phyloP scores from a whole-genome alignment of 1,140 invertebrate genomes.

The Zaprionus gabonicus region DNA sequence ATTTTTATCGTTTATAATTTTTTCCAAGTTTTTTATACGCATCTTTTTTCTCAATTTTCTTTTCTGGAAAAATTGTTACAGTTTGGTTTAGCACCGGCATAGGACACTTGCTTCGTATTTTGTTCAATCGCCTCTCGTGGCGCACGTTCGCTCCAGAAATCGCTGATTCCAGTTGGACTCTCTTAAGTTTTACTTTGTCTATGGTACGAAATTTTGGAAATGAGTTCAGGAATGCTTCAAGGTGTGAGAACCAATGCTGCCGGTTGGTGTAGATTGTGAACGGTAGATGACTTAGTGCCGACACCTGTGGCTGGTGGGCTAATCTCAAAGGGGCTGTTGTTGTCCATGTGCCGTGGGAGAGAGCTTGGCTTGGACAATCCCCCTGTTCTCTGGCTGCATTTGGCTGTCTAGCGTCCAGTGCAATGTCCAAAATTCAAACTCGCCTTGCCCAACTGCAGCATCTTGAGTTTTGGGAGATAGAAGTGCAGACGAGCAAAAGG shows the following conservation, averaged over 20 bases:
- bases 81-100: slow-evolving; percentile 81
- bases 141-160: slow-evolving; percentile 24
- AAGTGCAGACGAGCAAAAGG: neutral
- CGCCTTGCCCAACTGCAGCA: neutral
- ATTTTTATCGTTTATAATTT: slow-evolving; percentile 50
- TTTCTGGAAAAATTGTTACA: slow-evolving; percentile 61
- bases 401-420: slow-evolving; percentile 17
- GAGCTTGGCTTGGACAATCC: slow-evolving; percentile 54
- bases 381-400: slow-evolving; percentile 33
- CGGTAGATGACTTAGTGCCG: slow-evolving; percentile 2
- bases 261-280: slow-evolving; percentile 10
- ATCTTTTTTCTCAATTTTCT: slow-evolving; percentile 53
- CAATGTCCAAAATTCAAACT: slow-evolving; percentile 2
- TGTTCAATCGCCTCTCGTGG: slow-evolving; percentile 55
- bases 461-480: slow-evolving; percentile 65
- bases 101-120: slow-evolving; percentile 81
- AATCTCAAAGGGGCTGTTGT: neutral
- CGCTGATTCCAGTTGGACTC: slow-evolving; percentile 9
- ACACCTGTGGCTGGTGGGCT: slow-evolving; percentile 60
- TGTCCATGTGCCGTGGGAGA: slow-evolving; percentile 60
- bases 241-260: slow-evolving; percentile 45
- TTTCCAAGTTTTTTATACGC: slow-evolving; percentile 50
- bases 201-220: slow-evolving; percentile 72
- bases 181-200: slow-evolving; percentile 44
- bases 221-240: slow-evolving; percentile 79